Base-by-base conservation (phyloP, 2,113 vertebrate genomes). In the Colinus virginianus region DNA sequence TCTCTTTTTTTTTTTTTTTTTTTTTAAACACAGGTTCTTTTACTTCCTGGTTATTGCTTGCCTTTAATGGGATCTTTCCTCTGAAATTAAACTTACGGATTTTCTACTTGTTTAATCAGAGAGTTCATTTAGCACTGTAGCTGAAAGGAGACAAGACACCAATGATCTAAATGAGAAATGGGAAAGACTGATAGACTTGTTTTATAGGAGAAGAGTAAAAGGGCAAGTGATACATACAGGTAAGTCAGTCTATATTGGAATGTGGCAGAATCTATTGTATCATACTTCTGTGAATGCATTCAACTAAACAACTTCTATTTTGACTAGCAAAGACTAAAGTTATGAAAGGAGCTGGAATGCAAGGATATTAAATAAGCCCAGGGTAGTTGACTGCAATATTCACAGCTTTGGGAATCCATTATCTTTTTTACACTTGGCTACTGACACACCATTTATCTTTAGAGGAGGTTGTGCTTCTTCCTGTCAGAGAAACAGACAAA, bases 71-170 rank as follows among this genome's bases (percentile, higher is more conserved):
- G 74, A 84, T 64, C 61, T 72, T 71, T 58, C 5, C 63, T 82
- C 80, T 90, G 75, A 74, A 64, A 83, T 88, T 90, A 94, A 76
- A n/a, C n/a, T 51, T 86, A 88, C 25, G 90, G 82, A 53, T 91
- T 90, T 91, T 76, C 64, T 46, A 83, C 42, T 82, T 86, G 84
- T 90, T 74, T 96, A 96, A 96, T 96, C 87, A 94, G 87, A 88
- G 67, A 86, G 85, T 75, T 81, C 66, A 85, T 82, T 86, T 86
- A 78, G 88, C 72, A 59, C 66, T 75, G 63, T 26, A 94, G 64
- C 48, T 89, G 64, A 93, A 93, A 93, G 67, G 59, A 94, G 87
- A 92, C 53, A 84, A 79, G 58, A 90, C 32, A 71, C 71, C 71
- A 69, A 49, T 76, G 88, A 95, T 68, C 91, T 93, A 93, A 96